Evolutionary conservation across 1,140 invertebrate genomes (phyloP), one percentile per base, ranked within the genome.

Genomic region (Cydia fagiglandana): DNA sequence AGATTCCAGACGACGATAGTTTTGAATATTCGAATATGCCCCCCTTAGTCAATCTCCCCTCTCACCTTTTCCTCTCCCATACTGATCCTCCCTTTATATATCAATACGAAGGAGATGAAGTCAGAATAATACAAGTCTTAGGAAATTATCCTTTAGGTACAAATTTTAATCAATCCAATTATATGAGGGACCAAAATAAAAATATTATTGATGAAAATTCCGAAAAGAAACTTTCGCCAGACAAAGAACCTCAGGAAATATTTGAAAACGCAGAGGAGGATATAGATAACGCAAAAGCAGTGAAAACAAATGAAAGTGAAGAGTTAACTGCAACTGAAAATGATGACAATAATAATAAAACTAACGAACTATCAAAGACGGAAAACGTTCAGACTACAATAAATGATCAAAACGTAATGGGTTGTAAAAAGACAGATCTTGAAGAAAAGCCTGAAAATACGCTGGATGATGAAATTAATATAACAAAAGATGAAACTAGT

Each of bases 11-110:
- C 84, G 85, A 91, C 82, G 87, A 92, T 87, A 84, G 66, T 80
- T 84, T 88, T 85, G 88, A 87, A 83, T 90, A 87, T 88, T 77
- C 88, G 76, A 88, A 88, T 87, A 91, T 90, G 87, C 90, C 90
- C 78, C 83, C 88, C 78, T 85, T 93, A 64, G 78, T 92, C 64
- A 86, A 88, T 79, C 76, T 86, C 74, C 81, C 84, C 50, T 85
- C 86, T 24, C 85, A 84, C 53, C 77, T 91, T 70, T 91, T 82
- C 79, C 80, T 93, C 76, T 93, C 91, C 56, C 84, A 91, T 68
- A 88, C 91, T 17, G 83, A 89, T 68, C 91, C 91, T 47, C 89
- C 90, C n/a, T 93, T 93, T 80, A 81, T 93, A 80, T 93, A 91
- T 78, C 87, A 93, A 83, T 90, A 90, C 79, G 82, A 91, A 75